Base-by-base conservation (phyloP, 2,888 invertebrate species). In the Athripsodes cinereus region DNA sequence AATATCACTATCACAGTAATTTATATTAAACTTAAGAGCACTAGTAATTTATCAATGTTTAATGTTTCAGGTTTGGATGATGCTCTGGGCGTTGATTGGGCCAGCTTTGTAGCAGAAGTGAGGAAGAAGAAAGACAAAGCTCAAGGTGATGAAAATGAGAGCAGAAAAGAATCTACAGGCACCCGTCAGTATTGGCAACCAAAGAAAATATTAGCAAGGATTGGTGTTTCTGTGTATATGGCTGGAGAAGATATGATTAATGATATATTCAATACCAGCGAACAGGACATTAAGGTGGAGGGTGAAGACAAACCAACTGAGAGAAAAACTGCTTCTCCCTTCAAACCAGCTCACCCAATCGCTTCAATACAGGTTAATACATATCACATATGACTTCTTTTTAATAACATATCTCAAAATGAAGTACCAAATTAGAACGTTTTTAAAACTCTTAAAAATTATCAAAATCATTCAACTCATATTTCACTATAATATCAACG, bases 71-170 rank as follows among this genome's bases (percentile, higher is more conserved):
- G 88, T 34, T 82, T 94, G 62, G 92, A 92, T 3, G 94, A 95
- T 73, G 92, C 92, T n/a, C 74, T 96, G 22, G 94, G 94, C n/a
- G 94, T 96, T 1, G 94, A 96, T 73, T 95, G 95, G 95, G 89
- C 92, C 11, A 92, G 92, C 69, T 78, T 96, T 49, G 88, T 92
- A 1, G 88, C 88, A 2, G 91, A 92, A 72, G 88, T 89, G 3
- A 81, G 83, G 34, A 72, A 78, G 11, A 73, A 78, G 22, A 62
- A 64, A 2, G 77, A 76, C 64, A 80, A 79, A 61, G 71, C 72
- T n/a, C 77, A 80, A 6, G 71, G 72, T 8, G 80, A 74, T 1
- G 70, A 71, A 0, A 74, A 60, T 20, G 76, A 59, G 1, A 65
- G 69, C 34, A 66, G 67, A 20, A 67, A 69, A 22, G 69, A 67